Percentiles rank a stretch among this genome's conserved stretches.
These are phyloP conservation scores for Alca torda DNA, from an alignment of 2,797 vertebrate genomes.

Conservation along the genomic window DNA sequence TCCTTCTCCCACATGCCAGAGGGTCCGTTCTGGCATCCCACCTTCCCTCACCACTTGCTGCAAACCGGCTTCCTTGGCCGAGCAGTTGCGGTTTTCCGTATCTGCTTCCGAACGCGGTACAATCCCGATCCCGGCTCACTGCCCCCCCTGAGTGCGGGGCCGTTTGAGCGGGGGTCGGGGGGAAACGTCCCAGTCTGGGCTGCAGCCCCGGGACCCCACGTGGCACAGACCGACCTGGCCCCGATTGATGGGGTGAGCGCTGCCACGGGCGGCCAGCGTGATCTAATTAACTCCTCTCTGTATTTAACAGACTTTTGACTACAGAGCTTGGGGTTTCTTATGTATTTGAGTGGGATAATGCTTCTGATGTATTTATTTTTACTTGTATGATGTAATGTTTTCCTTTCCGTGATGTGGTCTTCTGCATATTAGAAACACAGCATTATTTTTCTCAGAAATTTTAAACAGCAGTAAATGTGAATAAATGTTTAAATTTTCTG, in stretches of 20 bases:
- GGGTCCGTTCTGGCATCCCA: neutral
- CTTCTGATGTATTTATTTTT: neutral
- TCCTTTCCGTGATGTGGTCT: neutral
- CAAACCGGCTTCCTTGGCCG: neutral
- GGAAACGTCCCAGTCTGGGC: neutral
- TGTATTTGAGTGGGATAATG: neutral
- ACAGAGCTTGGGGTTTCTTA: neutral
- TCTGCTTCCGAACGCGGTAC: neutral
- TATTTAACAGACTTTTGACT: neutral
- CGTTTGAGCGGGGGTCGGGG: rapidly evolving
- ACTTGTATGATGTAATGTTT: neutral
- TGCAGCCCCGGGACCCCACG: too few relatives aligned
- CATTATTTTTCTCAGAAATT: neutral
- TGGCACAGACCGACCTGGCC: neutral
- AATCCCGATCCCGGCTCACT: rapidly evolving
- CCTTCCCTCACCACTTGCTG: neutral
- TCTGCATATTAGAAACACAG: neutral
- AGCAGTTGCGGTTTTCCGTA: rapidly evolving
- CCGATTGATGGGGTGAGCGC: neutral
- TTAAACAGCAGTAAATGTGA: neutral
- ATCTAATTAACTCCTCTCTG: neutral
- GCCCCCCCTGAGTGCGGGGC: neutral
- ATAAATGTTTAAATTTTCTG: neutral
- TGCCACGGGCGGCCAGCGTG: neutral
- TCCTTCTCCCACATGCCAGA: neutral